Evolutionary conservation across 2,797 vertebrate genomes (phyloP).

Genomic region (Xiphorhynchus erythropygius): DNA sequence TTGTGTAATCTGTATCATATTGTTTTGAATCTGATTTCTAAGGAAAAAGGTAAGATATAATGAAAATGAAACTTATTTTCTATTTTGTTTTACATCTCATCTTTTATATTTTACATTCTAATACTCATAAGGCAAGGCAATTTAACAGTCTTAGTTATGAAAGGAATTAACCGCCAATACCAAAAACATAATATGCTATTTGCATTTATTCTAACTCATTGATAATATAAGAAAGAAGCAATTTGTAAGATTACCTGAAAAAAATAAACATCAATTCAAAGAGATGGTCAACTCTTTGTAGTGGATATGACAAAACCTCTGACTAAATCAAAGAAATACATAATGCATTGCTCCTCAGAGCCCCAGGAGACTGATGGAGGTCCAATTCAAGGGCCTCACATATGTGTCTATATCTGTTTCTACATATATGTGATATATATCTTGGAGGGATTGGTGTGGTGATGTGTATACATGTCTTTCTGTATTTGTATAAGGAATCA

Average conservation of each 20-base stretch:
- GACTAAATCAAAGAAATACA: neutral
- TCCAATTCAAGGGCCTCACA: neutral
- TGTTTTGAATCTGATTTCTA: neutral
- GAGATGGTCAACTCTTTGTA: neutral
- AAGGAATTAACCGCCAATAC: neutral
- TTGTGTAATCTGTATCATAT: neutral
- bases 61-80: neutral
- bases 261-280: neutral
- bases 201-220: neutral
- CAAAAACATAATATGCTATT: neutral
- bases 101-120: neutral
- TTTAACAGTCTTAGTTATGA: neutral
- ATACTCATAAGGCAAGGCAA: neutral
- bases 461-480: rapidly evolving
- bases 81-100: neutral
- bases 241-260: neutral
- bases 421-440: neutral
- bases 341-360: neutral
- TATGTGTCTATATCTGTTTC: neutral
- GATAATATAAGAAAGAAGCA: neutral
- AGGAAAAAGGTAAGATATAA: neutral
- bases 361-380: neutral
- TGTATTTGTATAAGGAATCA: neutral
- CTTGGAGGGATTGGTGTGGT: neutral
- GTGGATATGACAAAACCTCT: neutral